Base-by-base conservation (phyloP, 2,797 vertebrate genomes). In the Ceryle rudis region DNA sequence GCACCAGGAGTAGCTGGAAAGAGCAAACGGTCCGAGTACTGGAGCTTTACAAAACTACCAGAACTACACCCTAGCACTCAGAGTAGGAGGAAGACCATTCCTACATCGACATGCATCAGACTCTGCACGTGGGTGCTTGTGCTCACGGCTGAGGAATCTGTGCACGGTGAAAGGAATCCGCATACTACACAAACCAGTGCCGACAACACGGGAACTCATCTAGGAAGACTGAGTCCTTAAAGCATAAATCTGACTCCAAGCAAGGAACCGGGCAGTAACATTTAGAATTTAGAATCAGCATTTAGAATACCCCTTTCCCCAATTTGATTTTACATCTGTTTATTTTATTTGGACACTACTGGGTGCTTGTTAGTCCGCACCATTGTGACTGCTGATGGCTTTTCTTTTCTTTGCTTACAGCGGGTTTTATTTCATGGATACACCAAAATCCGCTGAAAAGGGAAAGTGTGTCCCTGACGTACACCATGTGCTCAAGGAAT, bases 31-130 rank as follows among this genome's bases (percentile, higher is more conserved):
- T 51, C 47, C 31, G 8, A 39, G 44, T 15, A 11, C 33, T n/a
- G 0, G 5, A 51, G 70, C 41, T 49, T 65, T 35, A 20, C n/a
- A 17, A 3, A 57, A 15, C 2, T 12, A 31, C 9, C n/a, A 9
- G 4, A 66, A 12, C 8, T 3, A 14, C 28, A 21, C 12, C 1
- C 0, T 4, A 5, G 6, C 2, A 11, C 51, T 61, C 0, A 0
- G 61, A 26, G 47, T 0, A 6, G 70, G 73, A 9, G 3, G 51
- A 23, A 35, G 7, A 5, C 41, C 16, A 10, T 1, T 28, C 33
- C 57, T 22, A 4, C 69, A 11, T 22, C 9, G 1, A 26, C 1
- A 3, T 0, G 33, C 5, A 0, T 33, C 8, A 17, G 42, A 2
- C 0, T 16, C 37, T 13, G 49, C 6, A 58, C 15, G 64, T 8